Evolutionary conservation across 1,140 invertebrate species (phyloP), one percentile per base, ranked within the genome.

Genomic region (Leptinotarsa lineolata): DNA sequence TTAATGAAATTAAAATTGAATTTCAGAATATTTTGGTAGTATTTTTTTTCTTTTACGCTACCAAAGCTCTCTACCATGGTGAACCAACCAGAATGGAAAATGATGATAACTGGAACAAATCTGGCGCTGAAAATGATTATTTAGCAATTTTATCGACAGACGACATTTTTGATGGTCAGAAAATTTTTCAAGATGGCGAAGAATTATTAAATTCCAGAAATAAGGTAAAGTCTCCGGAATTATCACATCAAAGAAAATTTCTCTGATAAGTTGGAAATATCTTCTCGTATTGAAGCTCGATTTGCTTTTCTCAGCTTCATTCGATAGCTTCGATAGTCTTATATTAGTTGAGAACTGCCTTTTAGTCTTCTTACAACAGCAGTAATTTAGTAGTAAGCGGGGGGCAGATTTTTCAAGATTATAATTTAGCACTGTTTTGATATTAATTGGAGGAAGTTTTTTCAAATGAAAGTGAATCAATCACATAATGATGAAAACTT

Each of bases 21-120:
- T 54, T 54, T 54, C 48, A 54, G 48, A 54, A 54, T 54, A 54
- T 54, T 54, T 3, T 54, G 48, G n/a, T 54, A 54, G 48, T 54
- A 16, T 16, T 54, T 16, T 5, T 54, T 4, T 54, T 54, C 48
- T 5, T 54, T 18, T 5, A 54, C 2, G 15, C 48, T 16, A 16
- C 48, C n/a, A 18, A 54, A 54, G 48, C 48, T n/a, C 1, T 5
- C 48, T 54, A 54, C n/a, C 16, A 54, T 5, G n/a, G 2, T 16
- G n/a, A 18, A 54, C 48, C 15, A 54, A 54, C 6, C n/a, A 15
- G 4, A 16, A 18, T n/a, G 13, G 48, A 54, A 16, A 54, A 15
- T 64, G 54, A 16, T 16, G 22, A 67, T 48, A 72, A 18, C 21
- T 59, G 30, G 30, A 54, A 54, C 48, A 54, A 54, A 12, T 15